phyloP scores from a whole-genome alignment of 1,140 invertebrate species.

The Drosophila bocqueti region DNA sequence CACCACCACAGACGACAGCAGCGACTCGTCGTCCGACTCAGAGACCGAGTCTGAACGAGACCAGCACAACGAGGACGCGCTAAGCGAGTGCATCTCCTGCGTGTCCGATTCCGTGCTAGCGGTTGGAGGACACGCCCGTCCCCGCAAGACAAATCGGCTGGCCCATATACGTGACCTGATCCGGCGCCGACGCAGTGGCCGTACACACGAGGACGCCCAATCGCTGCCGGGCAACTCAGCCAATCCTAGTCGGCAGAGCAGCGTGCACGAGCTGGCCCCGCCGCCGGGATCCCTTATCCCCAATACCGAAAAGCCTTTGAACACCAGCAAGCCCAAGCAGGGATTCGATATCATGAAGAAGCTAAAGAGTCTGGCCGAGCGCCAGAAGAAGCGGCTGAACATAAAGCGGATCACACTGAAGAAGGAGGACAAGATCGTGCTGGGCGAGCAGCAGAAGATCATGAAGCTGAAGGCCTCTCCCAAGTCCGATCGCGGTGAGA shows the following conservation, averaged over 20 bases:
- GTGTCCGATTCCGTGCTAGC: conserved; percentile 80
- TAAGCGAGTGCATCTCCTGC: conserved; percentile 83
- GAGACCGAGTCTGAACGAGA: conserved; percentile 61
- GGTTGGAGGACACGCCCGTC: conserved; percentile 67
- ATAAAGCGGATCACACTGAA: conserved; percentile 86
- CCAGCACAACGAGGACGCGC: conserved; percentile 70
- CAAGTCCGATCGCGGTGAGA: conserved; percentile 78
- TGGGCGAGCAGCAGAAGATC: conserved; percentile 81
- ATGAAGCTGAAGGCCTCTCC: conserved; percentile 80
- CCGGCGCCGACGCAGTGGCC: conserved; percentile 71
- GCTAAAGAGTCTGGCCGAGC: conserved; percentile 87
- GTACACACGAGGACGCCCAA: conserved; percentile 77
- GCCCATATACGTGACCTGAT: conserved; percentile 66
- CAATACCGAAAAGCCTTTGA: conserved; percentile 45
- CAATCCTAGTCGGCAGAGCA: conserved; percentile 70
- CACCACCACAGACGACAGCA: conserved; percentile 60
- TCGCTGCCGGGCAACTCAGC: conserved; percentile 77
- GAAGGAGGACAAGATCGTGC: conserved; percentile 80
- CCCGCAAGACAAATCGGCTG: conserved; percentile 67
- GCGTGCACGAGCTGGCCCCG: conserved; percentile 72
- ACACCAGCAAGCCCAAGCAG: conserved; percentile 70
- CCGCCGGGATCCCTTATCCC: conserved; percentile 66
- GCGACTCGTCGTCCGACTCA: conserved; percentile 61
- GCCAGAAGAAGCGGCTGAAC: conserved; percentile 86
- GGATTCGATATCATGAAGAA: conserved; percentile 87